Evolutionary conservation across 35 echinoderm and acorn worm species (phyloP), one percentile per base, ranked within the genome.

Genomic region (Ophiothrix spiculata): DNA sequence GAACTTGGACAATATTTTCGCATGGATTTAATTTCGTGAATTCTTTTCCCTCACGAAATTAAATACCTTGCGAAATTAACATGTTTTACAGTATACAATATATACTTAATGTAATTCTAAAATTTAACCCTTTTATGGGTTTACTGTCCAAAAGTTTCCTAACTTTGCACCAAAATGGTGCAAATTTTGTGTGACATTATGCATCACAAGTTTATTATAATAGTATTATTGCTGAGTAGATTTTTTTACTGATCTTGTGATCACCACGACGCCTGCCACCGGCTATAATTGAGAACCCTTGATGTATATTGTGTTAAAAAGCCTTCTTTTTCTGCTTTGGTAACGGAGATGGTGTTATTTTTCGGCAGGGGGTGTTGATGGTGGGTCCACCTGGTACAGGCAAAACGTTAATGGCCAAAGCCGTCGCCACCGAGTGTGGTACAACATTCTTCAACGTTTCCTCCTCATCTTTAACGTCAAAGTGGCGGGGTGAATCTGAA

Each of bases 401-500:
- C 16, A 94, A 94, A 94, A 94, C 88, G 4, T 60, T 94, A 42
- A 56, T 94, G 34, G 92, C 92, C 39, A 94, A 94, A 83, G 92
- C 92, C 0, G 92, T 94, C 13, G 92, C 92, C 83, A 94, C 88
- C 33, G 92, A 94, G 64, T 94, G 92, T 80, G 92, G 88, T 39
- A 94, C 92, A 0, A 94, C 92, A 29, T 90, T 94, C 85, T 94
- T 94, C 92, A 94, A 90, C 75, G 84, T 94, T 28, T 87, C 92
- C 73, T 94, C 92, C 37, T 90, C 84, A 78, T 77, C 88, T 1
- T 75, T 94, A 56, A 94, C 81, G 14, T 94, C 92, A 77, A 94
- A 94, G 54, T 94, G 92, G 92, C 77, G 92, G 8, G 92, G 92
- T 6, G 92, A 94, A 79, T 94, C 92, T 1, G 92, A 94, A 80